phyloP scores from a whole-genome alignment of 2,113 vertebrate genomes.

The Seriola quinqueradiata region DNA sequence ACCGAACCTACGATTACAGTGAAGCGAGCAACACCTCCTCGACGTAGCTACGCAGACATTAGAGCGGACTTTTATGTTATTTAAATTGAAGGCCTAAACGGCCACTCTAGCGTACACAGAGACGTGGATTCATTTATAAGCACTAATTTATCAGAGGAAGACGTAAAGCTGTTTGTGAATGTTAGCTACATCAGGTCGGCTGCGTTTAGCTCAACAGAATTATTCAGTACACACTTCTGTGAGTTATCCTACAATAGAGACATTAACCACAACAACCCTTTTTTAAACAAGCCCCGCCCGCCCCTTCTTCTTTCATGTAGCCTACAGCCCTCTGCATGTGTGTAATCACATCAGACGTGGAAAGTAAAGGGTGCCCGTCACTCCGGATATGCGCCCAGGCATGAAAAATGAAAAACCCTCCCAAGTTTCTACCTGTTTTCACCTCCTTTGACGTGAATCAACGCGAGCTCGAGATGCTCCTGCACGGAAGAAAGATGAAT shows the following conservation, averaged over 20 bases:
- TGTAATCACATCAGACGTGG: slow-evolving; percentile 57
- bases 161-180: slow-evolving; percentile 15
- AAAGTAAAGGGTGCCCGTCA: slow-evolving; percentile 44
- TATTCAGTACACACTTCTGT: slow-evolving; percentile 8
- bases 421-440: slow-evolving; percentile 81
- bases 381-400: slow-evolving; percentile 57
- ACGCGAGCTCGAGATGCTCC: slow-evolving; percentile 51
- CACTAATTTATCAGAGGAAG: neutral
- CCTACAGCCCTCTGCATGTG: slow-evolving; percentile 14
- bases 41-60: slow-evolving; percentile 39
- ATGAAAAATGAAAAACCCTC: slow-evolving; percentile 35
- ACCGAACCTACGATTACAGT: neutral
- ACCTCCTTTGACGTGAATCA: slow-evolving; percentile 54
- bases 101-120: neutral
- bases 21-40: neutral
- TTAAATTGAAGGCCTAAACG: neutral
- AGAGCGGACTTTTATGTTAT: neutral
- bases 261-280: slow-evolving; percentile 31
- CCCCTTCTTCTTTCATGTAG: slow-evolving; percentile 11
- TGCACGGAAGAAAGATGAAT: slow-evolving; percentile 35
- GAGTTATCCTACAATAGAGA: slow-evolving; percentile 17
- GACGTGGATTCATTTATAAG: neutral
- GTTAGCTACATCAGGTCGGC: slow-evolving; percentile 40
- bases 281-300: slow-evolving; percentile 61
- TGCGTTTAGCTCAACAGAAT: slow-evolving; percentile 8